phyloP scores from a whole-genome alignment of 2,797 vertebrate genomes.

The Pangasius djambal region DNA sequence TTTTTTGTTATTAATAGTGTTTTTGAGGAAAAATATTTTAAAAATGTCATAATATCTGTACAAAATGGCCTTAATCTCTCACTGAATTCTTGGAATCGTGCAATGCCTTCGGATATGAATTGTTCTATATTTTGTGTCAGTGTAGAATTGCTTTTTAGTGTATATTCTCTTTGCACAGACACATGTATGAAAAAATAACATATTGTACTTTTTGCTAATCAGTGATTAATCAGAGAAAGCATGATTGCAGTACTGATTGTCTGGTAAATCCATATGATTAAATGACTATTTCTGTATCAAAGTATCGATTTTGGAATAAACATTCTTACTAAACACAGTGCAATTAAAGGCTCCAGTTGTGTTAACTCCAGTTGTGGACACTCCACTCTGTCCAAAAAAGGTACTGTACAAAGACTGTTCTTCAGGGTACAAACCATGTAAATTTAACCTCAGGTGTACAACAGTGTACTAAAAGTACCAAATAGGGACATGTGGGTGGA shows the following conservation, averaged over 20 bases:
- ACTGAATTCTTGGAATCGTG: constrained; percentile 90
- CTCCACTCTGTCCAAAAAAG: neutral
- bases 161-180: constrained; percentile 79
- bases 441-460: neutral
- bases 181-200: constrained; percentile 64
- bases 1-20: constrained; percentile 77
- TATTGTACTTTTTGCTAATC: constrained; percentile 76
- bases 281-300: constrained; percentile 88
- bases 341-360: neutral
- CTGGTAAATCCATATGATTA: constrained; percentile 74
- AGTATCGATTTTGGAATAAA: constrained; percentile 90
- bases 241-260: constrained; percentile 81
- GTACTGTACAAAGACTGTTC: neutral
- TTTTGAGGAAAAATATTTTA: constrained; percentile 70
- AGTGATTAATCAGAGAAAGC: constrained; percentile 80
- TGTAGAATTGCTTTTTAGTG: constrained; percentile 84
- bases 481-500: neutral
- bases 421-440: neutral
- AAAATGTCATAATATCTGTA: constrained; percentile 77
- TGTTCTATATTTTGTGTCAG: constrained; percentile 82
- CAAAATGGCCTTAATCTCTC: constrained; percentile 98
- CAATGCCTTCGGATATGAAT: constrained; percentile 87
- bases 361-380: neutral
- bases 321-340: constrained; percentile 78
- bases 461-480: neutral